A percentile compares a stretch with the other conserved stretches of the same genome.
Conservation (phyloP, 2,888 invertebrate genomes). For the Deladenus siricidicola region DNA sequence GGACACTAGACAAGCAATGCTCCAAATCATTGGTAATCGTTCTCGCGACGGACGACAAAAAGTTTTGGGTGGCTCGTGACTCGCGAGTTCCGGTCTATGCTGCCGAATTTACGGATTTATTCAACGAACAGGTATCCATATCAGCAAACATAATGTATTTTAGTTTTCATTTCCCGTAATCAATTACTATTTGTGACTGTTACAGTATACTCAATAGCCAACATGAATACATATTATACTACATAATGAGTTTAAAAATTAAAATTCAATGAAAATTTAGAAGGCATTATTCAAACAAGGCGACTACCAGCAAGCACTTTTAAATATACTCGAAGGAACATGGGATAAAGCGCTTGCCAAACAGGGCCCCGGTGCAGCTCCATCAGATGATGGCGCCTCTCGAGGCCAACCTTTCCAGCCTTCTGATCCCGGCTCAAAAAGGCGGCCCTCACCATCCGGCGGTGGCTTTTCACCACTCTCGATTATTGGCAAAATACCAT, state of each 20-base stretch:
- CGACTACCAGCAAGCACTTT: constrained; percentile 39
- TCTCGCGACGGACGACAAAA: constrained; percentile 43
- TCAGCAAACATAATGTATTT: too few species aligned
- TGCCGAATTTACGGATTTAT: constrained; percentile 42
- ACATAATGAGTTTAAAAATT: too few species aligned
- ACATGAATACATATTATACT: too few species aligned
- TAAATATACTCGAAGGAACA: constrained; percentile 37
- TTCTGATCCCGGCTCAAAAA: constrained; percentile 10
- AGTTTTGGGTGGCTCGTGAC: constrained; percentile 49
- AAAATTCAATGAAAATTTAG: too few species aligned
- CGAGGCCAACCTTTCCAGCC: constrained; percentile 2
- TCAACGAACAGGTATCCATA: constrained; percentile 38
- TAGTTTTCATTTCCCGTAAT: too few species aligned
- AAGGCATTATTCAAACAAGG: constrained; percentile 34
- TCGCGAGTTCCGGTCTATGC: constrained; percentile 45
- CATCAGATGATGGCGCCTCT: constrained; percentile 6
- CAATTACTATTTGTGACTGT: too few species aligned
- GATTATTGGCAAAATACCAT: constrained; percentile 20
- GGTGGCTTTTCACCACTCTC: not conserved
- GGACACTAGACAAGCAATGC: constrained; percentile 48
- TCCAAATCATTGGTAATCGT: constrained; percentile 40
- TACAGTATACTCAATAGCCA: too few species aligned
- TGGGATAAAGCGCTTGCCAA: constrained; percentile 40
- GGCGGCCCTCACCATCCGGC: constrained; percentile 8
- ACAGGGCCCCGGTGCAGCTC: constrained; percentile 32